Evolutionary conservation across 2,888 invertebrate species (phyloP), one percentile per base, ranked within the genome.

Genomic region (Norana najaformis): DNA sequence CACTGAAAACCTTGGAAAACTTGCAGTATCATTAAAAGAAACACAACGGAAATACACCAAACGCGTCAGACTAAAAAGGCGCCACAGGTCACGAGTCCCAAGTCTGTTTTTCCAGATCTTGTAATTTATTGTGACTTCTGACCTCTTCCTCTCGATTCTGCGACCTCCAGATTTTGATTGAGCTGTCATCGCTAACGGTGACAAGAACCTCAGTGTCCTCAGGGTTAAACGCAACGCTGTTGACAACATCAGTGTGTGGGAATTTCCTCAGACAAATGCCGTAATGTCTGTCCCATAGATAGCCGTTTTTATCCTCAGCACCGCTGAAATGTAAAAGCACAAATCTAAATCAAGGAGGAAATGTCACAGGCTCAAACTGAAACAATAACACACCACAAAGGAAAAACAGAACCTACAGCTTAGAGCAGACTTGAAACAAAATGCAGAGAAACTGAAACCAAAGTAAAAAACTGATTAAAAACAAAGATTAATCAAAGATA

Each of bases 211-310:
- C 97, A 0, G 97, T 96, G 95, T 97, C 97, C 91, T 95, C 95
- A 0, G 97, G 97, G 95, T 97, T 97, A 94, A 97, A 97, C 5
- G 97, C 97, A 1, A 97, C 97, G 36, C 97, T 97, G 95, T 97
- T 97, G 0, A 97, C 97, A 18, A 97, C 97, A 94, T 97, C 97
- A 0, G 95, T 95, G 94, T 97, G 97, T 6, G 96, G 97, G 92
- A 96, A 96, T 93, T 96, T 97, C 0, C 96, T 96, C 91, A 97
- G 95, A 93, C 97, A 97, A 13, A 96, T 96, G 13, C 97, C 97
- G 93, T 97, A 97, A 93, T 97, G 97, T 89, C 97, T 95, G 94
- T 97, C 97, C 97, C 97, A 97, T 35, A 97, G 94, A 94, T 97
- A 97, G 3, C 97, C 97, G 93, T 97, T 96, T 93, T 96, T 96